Percentiles rank a stretch among this genome's conserved stretches.
Evolutionary conservation across 2,797 vertebrate genomes (phyloP).

Genomic region (Rhinophrynus dorsalis): DNA sequence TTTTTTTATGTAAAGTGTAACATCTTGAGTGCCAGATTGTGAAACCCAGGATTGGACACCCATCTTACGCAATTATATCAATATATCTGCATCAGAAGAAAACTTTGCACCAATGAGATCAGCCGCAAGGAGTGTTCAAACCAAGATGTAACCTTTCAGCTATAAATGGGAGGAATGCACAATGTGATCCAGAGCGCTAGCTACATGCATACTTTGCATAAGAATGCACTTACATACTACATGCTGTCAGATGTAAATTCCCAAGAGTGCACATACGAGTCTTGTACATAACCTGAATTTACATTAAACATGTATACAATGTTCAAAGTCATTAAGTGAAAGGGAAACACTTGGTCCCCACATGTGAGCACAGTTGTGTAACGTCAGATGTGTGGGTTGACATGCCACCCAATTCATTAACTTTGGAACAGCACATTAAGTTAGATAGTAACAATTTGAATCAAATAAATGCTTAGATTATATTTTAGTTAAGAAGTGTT

Average conservation of each 20-base stretch:
- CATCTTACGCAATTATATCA: too few species aligned
- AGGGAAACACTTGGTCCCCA: slow-evolving; percentile 38
- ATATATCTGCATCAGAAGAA: too few species aligned
- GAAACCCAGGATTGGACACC: too few species aligned
- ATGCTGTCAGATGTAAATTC: slow-evolving; percentile 40
- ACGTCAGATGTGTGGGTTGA: slow-evolving; percentile 11
- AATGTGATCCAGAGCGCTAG: too few species aligned
- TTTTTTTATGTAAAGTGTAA: too few species aligned
- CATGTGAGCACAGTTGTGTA: slow-evolving; percentile 30
- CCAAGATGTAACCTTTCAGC: slow-evolving; percentile 26
- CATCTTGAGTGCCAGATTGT: too few species aligned
- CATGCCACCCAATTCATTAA: too few species aligned
- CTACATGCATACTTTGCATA: slow-evolving; percentile 23
- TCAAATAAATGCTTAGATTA: too few species aligned
- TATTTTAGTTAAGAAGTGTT: too few species aligned
- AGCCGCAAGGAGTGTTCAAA: too few species aligned
- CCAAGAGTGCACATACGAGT: slow-evolving; percentile 36
- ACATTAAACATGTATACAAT: slow-evolving; percentile 40
- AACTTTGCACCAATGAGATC: background rate
- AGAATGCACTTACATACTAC: slow-evolving; percentile 34
- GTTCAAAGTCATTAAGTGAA: slow-evolving; percentile 38
- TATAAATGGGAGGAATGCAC: background rate
- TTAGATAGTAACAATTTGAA: too few species aligned
- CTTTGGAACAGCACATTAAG: too few species aligned
- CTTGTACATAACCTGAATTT: slow-evolving; percentile 27